Conservation (phyloP, 1,140 invertebrate species). For the Lerema accius region DNA sequence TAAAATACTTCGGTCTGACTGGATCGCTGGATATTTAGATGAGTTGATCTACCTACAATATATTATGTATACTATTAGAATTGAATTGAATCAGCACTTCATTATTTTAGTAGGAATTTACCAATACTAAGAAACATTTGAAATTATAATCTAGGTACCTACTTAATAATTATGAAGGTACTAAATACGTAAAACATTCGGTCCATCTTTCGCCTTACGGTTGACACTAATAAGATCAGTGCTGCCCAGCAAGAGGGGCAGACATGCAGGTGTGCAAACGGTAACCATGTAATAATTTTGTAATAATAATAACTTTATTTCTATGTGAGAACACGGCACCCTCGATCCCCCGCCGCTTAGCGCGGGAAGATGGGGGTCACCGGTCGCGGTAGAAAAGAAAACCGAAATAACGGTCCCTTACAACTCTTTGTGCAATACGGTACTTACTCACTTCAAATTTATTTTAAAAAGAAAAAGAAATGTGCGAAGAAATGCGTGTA, state of each 20-base stretch:
- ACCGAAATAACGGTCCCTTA: slow-evolving; percentile 41
- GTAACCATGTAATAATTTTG: slow-evolving; percentile 20
- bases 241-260: slow-evolving; percentile 1
- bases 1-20: slow-evolving; percentile 8
- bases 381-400: slow-evolving; percentile 49
- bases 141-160: too few relatives aligned
- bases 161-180: too few relatives aligned
- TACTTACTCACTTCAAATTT: slow-evolving; percentile 7
- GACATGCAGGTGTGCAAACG: slow-evolving; percentile 20
- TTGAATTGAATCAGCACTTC: too few relatives aligned
- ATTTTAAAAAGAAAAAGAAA: slow-evolving; percentile 6
- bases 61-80: too few relatives aligned
- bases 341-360: slow-evolving; percentile 43
- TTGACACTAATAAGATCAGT: neutral
- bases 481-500: neutral
- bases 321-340: slow-evolving; percentile 42
- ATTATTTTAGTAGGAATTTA: too few relatives aligned
- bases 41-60: too few relatives aligned
- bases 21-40: neutral
- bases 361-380: slow-evolving; percentile 38
- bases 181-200: too few relatives aligned
- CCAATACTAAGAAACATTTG: too few relatives aligned
- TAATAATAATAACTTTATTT: slow-evolving; percentile 44
- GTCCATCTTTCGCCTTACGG: neutral
- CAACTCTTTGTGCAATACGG: slow-evolving; percentile 25